Evolutionary conservation across 2,797 vertebrate species (phyloP).

Genomic region (Typhlichthys eigenmanni): DNA sequence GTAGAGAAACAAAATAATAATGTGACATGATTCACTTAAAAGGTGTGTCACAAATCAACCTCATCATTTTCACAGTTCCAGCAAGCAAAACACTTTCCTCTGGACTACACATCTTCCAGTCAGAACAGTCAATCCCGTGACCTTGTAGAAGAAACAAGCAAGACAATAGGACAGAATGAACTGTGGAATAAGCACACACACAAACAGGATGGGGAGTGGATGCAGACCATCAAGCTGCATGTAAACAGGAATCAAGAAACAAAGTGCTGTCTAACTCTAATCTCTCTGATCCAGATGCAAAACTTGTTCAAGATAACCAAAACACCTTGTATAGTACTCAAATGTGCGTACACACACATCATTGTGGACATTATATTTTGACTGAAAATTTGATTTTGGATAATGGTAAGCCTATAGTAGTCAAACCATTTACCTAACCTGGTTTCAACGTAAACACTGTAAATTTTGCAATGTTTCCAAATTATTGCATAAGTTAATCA

Average conservation of each 20-base stretch:
- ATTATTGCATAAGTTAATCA: too few species aligned
- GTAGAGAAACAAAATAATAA: neutral
- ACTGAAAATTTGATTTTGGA: too few species aligned
- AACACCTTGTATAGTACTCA: constrained; percentile 5
- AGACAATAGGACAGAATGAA: constrained; percentile 7
- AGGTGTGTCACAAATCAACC: neutral
- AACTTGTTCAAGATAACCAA: constrained; percentile 36
- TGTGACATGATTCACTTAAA: neutral
- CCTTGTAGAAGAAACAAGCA: constrained; percentile 25
- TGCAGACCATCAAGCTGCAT: constrained; percentile 43
- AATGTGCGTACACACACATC: constrained; percentile 14
- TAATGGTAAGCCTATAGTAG: too few species aligned
- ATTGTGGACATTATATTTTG: too few species aligned
- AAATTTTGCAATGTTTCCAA: too few species aligned
- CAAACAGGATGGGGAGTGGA: constrained; percentile 61
- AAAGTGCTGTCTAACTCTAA: constrained; percentile 73
- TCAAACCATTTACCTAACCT: too few species aligned
- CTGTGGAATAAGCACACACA: constrained; percentile 16
- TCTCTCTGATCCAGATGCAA: constrained; percentile 66
- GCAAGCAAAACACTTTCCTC: constrained; percentile 15
- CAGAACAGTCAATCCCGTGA: constrained; percentile 23
- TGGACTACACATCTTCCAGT: constrained; percentile 25
- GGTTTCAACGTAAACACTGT: too few species aligned
- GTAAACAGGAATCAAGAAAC: constrained; percentile 75
- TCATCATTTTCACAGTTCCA: constrained; percentile 27